Base-by-base conservation (phyloP, 1,140 invertebrate species). In the Drepana arcuata region DNA sequence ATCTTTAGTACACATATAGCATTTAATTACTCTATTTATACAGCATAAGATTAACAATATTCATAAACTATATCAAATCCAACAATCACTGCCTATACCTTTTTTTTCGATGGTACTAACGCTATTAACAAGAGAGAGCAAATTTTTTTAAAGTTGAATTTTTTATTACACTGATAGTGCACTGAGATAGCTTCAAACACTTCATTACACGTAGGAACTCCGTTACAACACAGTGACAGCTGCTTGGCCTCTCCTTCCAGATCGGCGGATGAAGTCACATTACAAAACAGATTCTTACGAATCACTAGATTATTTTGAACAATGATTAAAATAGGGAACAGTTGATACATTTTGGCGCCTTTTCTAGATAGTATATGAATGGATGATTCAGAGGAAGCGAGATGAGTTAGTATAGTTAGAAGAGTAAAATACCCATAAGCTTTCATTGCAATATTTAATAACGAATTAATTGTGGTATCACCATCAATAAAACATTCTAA, bases 51-150 rank as follows among this genome's bases (percentile, higher is more conserved):
- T 82, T 79, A 82, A 82, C 78, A 79, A 79, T 82, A 78, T 79
- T 75, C 65, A 79, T 82, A 82, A 75, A 82, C 78, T 82, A 82
- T 82, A 75, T 82, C 78, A 82, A 82, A 82, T 82, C 78, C 78
- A 82, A 82, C 78, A 82, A 82, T 78, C 66, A 75, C 70, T 74
- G 64, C 48, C 73, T 81, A 80, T 71, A 69, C 59, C 62, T 67
- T 68, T 62, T 67, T 68, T 62, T 65, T 75, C 64, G 65, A 77
- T 72, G 69, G 64, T 75, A 71, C 72, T 79, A 79, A 73, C 58
- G 55, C 69, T 79, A 77, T 65, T 68, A 75, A 75, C 73, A 73
- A 81, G 70, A 75, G 52, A 71, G 77, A 73, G 72, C 57, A 72
- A 75, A 80, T 75, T 55, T 45, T 69, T 71, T 51, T 44, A 67